Conservation (phyloP, 2,113 vertebrate genomes). For the Meriones unguiculatus region DNA sequence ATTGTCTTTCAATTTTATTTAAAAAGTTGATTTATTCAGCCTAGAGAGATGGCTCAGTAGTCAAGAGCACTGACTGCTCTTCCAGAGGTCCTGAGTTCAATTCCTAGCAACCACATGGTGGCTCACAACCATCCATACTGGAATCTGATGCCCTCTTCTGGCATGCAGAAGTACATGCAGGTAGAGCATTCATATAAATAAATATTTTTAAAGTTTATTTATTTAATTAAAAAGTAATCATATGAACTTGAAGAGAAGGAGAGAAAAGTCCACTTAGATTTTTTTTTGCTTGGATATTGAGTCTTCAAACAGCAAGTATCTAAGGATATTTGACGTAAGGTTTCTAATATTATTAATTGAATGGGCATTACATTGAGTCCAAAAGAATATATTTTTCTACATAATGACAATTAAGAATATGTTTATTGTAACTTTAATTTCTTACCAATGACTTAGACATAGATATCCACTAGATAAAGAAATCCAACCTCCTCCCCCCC, state of each 20-base stretch:
- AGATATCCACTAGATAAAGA: background rate
- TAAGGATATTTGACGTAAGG: background rate
- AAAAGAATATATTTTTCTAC: background rate
- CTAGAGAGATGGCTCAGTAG: too few species aligned
- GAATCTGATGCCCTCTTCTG: too few species aligned
- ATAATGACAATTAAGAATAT: conserved; percentile 3
- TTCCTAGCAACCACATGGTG: too few species aligned
- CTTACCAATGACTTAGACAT: background rate
- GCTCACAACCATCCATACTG: too few species aligned
- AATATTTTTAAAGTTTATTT: too few species aligned
- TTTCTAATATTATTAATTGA: background rate
- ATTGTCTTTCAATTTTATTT: background rate
- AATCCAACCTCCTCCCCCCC: background rate
- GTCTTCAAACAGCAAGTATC: background rate
- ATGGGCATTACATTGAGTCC: background rate
- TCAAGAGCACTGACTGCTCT: too few species aligned
- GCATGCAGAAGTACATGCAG: too few species aligned
- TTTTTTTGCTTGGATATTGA: background rate
- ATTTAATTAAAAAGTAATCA: background rate
- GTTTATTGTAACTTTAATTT: conserved; percentile 42
- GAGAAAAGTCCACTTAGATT: background rate
- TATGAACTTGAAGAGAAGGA: background rate
- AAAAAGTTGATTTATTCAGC: background rate
- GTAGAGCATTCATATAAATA: too few species aligned
- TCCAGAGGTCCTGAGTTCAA: too few species aligned